Conservation (phyloP, 2,797 vertebrate species). For the Tympanoctomys barrerae region DNA sequence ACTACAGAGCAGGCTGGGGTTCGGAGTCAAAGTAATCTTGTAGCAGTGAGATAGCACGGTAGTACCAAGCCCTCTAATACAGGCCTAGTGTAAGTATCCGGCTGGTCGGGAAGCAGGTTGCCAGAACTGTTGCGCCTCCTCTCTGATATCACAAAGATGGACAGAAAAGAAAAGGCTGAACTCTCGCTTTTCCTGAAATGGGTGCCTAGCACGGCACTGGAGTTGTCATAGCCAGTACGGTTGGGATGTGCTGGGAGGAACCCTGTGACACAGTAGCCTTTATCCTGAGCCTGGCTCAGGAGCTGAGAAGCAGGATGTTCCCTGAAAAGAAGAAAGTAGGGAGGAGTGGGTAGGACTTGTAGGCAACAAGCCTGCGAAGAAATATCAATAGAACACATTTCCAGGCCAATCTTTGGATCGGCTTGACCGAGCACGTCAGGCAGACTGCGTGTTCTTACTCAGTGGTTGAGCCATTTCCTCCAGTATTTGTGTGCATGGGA, state of each 20-base stretch:
- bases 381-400: slow-evolving; percentile 55
- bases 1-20: slow-evolving; percentile 82
- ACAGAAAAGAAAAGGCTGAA: slow-evolving; percentile 86
- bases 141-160: slow-evolving; percentile 84
- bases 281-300: slow-evolving; percentile 61
- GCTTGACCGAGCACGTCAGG: background rate
- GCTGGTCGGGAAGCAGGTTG: slow-evolving; percentile 84
- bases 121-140: slow-evolving; percentile 84
- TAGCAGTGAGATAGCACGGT: slow-evolving; percentile 85
- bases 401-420: background rate
- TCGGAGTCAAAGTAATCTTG: slow-evolving; percentile 83
- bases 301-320: slow-evolving; percentile 8
- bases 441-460: slow-evolving; percentile 26
- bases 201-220: slow-evolving; percentile 54
- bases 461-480: slow-evolving; percentile 40
- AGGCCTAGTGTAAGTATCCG: slow-evolving; percentile 86
- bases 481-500: background rate
- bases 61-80: slow-evolving; percentile 86
- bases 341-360: background rate
- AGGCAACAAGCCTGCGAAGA: slow-evolving; percentile 43
- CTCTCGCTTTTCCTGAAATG: slow-evolving; percentile 85
- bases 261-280: slow-evolving; percentile 75
- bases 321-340: slow-evolving; percentile 39
- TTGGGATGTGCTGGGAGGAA: slow-evolving; percentile 84
- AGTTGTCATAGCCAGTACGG: slow-evolving; percentile 79